Evolutionary conservation across 2,797 vertebrate species (phyloP).

Genomic region (Mastacembelus armatus): DNA sequence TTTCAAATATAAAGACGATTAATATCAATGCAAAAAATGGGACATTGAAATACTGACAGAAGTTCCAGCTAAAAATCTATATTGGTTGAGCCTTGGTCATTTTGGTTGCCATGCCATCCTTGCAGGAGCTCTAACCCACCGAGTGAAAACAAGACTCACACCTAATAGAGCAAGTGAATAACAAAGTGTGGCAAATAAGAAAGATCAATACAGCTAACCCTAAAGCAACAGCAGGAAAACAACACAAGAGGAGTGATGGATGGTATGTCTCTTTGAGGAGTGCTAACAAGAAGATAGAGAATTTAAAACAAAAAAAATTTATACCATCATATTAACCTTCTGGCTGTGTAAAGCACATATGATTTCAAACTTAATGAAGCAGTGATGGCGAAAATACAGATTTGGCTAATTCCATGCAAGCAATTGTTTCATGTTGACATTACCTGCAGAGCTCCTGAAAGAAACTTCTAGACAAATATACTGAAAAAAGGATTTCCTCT

Average conservation of each 20-base stretch:
- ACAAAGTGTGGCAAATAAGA: slow-evolving; percentile 61
- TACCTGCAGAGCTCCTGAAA: neutral
- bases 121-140: slow-evolving; percentile 32
- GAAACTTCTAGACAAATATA: neutral
- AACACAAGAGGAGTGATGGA: slow-evolving; percentile 46
- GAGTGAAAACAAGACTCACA: slow-evolving; percentile 26
- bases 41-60: neutral
- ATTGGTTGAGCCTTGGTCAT: slow-evolving; percentile 3
- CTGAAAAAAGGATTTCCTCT: slow-evolving; percentile 7
- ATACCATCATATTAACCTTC: neutral
- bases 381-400: neutral
- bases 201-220: slow-evolving; percentile 60
- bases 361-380: neutral
- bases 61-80: slow-evolving; percentile 11
- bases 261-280: slow-evolving; percentile 13
- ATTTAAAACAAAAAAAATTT: slow-evolving; percentile 1
- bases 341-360: neutral
- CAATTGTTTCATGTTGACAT: neutral
- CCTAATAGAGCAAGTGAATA: slow-evolving; percentile 60
- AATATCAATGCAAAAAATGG: neutral
- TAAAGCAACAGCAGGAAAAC: slow-evolving; percentile 58
- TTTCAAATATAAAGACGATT: neutral
- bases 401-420: neutral
- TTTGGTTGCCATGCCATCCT: slow-evolving; percentile 63
- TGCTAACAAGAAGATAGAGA: neutral